phyloP scores from a whole-genome alignment of 1,140 invertebrate genomes.

The Trichonephila clavipes region DNA sequence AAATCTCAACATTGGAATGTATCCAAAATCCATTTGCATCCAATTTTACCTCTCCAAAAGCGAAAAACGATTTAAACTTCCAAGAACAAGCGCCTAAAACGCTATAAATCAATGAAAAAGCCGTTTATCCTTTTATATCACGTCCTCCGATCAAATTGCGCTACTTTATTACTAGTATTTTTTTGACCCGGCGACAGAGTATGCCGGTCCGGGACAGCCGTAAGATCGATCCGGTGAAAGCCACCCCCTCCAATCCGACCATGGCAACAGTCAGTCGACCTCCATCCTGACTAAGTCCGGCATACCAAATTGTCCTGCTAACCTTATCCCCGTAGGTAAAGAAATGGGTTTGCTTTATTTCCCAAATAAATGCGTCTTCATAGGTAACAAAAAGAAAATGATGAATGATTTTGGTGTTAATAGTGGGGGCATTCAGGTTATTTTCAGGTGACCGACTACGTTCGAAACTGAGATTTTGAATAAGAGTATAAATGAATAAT shows the following conservation, averaged over 20 bases:
- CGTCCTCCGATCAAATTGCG: neutral
- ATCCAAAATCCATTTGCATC: neutral
- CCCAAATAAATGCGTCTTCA: neutral
- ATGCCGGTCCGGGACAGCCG: constrained; percentile 9
- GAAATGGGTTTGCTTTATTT: neutral
- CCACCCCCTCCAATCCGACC: constrained; percentile 21
- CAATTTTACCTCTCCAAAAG: neutral
- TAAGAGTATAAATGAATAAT: too few species aligned
- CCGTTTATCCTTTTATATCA: constrained; percentile 30
- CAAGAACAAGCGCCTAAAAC: neutral
- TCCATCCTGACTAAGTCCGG: constrained; percentile 4
- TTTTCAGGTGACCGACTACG: too few species aligned
- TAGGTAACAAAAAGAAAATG: neutral
- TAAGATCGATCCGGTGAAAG: constrained; percentile 18
- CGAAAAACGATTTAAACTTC: neutral
- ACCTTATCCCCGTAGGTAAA: neutral
- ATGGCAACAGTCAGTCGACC: constrained; percentile 50
- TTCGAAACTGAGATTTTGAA: too few species aligned
- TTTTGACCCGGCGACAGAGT: neutral
- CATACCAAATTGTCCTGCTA: neutral
- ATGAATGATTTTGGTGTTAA: too few species aligned
- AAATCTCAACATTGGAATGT: neutral
- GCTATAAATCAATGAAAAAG: neutral
- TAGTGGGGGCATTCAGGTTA: too few species aligned
- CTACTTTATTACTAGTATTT: neutral